Evolutionary conservation across 2,113 vertebrate genomes (phyloP).

Genomic region (Micronycteris hirsuta): DNA sequence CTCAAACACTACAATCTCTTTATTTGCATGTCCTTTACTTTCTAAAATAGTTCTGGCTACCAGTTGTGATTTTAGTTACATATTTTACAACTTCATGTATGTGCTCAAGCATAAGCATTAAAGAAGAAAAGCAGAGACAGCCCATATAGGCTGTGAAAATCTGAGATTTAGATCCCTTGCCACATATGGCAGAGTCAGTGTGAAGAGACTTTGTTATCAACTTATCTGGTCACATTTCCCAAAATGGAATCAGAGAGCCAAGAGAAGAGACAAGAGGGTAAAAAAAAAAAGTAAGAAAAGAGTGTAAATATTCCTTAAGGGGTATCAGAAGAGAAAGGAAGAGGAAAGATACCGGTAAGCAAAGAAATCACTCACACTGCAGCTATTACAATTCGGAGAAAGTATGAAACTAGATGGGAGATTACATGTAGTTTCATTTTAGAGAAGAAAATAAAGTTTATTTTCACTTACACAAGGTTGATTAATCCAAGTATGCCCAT

Average conservation of each 20-base stretch:
- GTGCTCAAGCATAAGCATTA: background rate
- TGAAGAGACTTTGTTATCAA: background rate
- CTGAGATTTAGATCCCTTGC: background rate
- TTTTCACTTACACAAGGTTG: slow-evolving; percentile 93
- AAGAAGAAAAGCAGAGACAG: background rate
- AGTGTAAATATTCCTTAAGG: background rate
- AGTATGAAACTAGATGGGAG: background rate
- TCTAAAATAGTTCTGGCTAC: background rate
- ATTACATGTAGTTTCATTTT: background rate
- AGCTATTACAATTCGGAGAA: background rate
- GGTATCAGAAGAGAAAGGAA: background rate
- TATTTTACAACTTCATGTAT: background rate
- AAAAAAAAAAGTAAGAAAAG: background rate
- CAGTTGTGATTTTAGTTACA: background rate
- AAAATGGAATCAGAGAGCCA: background rate
- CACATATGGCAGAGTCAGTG: background rate
- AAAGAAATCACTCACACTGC: background rate
- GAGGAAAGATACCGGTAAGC: background rate
- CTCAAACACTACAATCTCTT: background rate
- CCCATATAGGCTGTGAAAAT: background rate
- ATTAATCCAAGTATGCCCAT: slow-evolving; percentile 96
- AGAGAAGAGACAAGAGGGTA: background rate
- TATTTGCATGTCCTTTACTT: background rate
- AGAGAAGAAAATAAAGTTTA: background rate
- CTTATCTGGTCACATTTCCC: background rate